Evolutionary conservation across 2,797 vertebrate genomes (phyloP).

Genomic region (Sebastes steindachneri): DNA sequence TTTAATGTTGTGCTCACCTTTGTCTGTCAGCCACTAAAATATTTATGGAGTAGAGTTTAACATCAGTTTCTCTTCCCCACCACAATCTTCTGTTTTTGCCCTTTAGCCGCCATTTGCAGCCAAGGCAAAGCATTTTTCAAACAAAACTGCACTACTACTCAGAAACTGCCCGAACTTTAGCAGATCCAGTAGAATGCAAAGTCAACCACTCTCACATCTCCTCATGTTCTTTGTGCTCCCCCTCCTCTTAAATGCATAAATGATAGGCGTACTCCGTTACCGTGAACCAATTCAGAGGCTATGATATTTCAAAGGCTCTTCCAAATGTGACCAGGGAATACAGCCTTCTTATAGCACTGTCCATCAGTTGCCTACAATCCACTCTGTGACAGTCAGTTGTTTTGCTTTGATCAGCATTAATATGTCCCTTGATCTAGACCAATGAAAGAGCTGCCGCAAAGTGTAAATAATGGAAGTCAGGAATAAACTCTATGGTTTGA

Average conservation of each 20-base stretch:
- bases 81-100: background rate
- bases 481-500: no score
- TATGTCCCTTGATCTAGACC: no score
- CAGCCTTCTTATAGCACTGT: background rate
- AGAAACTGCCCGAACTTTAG: background rate
- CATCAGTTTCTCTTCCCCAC: background rate
- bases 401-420: no score
- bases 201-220: background rate
- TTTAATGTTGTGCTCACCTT: background rate
- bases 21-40: background rate
- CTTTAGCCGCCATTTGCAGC: background rate
- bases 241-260: background rate
- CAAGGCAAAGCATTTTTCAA: background rate
- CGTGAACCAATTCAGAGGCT: background rate
- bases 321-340: background rate
- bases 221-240: background rate
- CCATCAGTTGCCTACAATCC: background rate
- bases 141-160: background rate
- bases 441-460: no score
- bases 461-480: no score
- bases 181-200: background rate
- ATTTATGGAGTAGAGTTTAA: background rate
- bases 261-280: background rate
- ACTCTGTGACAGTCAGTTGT: no score
- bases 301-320: background rate